A percentile compares a stretch with the other conserved stretches of the same genome.
These are phyloP conservation scores for Caprella mutica DNA, from an alignment of 2,888 invertebrate species.

Conservation along the genomic window DNA sequence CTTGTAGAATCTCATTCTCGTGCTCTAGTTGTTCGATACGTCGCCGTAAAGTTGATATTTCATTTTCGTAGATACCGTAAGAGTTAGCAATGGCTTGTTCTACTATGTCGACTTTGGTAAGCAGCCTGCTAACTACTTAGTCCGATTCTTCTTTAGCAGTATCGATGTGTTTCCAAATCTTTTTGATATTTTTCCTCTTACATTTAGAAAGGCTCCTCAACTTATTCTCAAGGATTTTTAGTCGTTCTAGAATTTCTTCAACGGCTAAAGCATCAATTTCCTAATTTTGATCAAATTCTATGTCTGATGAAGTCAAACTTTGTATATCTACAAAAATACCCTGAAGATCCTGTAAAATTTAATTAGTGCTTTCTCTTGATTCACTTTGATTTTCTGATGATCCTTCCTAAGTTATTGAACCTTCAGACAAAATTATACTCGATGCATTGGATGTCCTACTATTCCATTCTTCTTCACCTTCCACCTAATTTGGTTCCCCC, in stretches of 20 bases:
- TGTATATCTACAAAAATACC: too few species aligned
- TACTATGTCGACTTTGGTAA: not conserved
- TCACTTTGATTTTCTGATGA: too few species aligned
- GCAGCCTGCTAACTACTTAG: not conserved
- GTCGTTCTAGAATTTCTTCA: not conserved
- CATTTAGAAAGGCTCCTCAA: not conserved
- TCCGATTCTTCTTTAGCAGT: not conserved
- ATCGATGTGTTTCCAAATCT: not conserved
- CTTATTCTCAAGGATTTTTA: not conserved
- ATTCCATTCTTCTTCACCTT: too few species aligned
- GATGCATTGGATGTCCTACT: too few species aligned
- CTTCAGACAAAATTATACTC: too few species aligned
- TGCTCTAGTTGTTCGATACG: conserved; percentile 1
- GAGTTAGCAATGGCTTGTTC: conserved; percentile 6
- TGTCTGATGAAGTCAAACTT: too few species aligned
- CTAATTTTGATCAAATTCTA: too few species aligned
- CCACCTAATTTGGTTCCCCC: too few species aligned
- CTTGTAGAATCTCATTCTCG: conserved; percentile 5
- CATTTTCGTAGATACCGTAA: conserved; percentile 1
- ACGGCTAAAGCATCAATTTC: too few species aligned
- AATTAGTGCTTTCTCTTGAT: too few species aligned
- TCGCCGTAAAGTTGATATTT: not conserved
- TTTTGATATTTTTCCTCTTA: not conserved
- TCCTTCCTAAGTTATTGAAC: too few species aligned
- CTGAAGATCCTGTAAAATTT: too few species aligned